Conservation (phyloP, 2,113 vertebrate species). For the Anser brachyrhynchus region DNA sequence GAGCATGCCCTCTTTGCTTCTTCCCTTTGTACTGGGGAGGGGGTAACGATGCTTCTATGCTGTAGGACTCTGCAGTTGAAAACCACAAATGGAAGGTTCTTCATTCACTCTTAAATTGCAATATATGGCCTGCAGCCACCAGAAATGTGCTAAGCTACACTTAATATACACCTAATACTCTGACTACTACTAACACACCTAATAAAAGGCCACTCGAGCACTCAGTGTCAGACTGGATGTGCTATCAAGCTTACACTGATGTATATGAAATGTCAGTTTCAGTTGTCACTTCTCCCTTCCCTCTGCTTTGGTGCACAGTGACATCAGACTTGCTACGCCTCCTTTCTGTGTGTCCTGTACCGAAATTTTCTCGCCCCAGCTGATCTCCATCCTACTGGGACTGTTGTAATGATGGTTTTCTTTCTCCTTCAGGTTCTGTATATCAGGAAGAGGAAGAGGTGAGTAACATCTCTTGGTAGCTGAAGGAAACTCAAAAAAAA, state of each 20-base stretch:
- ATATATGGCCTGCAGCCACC: background rate
- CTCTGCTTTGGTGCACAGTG: background rate
- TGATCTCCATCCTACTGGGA: background rate
- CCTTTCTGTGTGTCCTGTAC: background rate
- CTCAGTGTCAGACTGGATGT: background rate
- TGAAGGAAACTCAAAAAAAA: background rate
- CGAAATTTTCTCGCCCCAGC: background rate
- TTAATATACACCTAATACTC: slow-evolving; percentile 17
- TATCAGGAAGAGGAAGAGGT: slow-evolving; percentile 96
- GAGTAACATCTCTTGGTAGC: slow-evolving; percentile 42
- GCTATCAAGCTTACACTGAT: background rate
- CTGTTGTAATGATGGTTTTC: slow-evolving; percentile 6
- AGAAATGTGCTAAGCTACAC: background rate
- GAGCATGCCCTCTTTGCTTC: slow-evolving; percentile 58
- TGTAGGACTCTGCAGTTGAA: background rate
- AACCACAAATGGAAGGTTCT: background rate
- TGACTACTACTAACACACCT: slow-evolving; percentile 35
- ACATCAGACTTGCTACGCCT: background rate
- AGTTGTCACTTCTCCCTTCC: background rate
- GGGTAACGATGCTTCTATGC: background rate
- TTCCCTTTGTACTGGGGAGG: slow-evolving; percentile 24
- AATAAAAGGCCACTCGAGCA: background rate
- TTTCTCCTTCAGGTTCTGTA: slow-evolving; percentile 89
- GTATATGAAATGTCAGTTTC: background rate
- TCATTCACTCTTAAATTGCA: background rate